Conservation (phyloP, 2,888 invertebrate genomes). For the Eilema depressum region DNA sequence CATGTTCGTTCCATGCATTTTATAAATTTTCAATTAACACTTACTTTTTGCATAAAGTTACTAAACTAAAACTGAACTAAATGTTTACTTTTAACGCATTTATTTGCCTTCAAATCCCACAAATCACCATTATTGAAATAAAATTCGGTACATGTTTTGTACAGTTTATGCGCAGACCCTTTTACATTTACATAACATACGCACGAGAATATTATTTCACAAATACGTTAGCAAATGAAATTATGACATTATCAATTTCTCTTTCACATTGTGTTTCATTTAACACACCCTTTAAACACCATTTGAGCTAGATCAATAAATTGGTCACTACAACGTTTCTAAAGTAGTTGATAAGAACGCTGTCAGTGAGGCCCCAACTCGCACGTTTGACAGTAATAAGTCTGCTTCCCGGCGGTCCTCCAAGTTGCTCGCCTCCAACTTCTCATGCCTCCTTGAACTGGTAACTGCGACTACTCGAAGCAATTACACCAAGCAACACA, state of each 20-base stretch:
- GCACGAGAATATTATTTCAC: neutral
- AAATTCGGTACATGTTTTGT: too few species aligned
- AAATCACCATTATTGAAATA: too few species aligned
- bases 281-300: neutral
- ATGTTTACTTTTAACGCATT: too few species aligned
- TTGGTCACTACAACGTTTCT: neutral
- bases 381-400: conserved; percentile 63
- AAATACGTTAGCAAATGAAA: neutral
- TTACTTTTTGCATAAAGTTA: too few species aligned
- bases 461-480: conserved; percentile 75
- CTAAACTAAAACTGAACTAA: too few species aligned
- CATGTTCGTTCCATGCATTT: too few species aligned
- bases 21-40: too few species aligned
- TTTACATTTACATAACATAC: too few species aligned
- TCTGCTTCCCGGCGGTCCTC: conserved; percentile 54
- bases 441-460: conserved; percentile 76
- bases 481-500: conserved; percentile 72
- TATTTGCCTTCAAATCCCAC: too few species aligned
- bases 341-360: conserved; percentile 8
- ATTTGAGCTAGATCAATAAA: neutral
- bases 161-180: too few species aligned
- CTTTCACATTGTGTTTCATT: neutral
- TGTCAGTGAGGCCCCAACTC: conserved; percentile 21
- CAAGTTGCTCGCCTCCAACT: conserved; percentile 61
- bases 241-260: neutral